These are phyloP conservation scores for Rhizomys pruinosus DNA, from an alignment of 2,113 vertebrate genomes.

Conservation along the genomic window DNA sequence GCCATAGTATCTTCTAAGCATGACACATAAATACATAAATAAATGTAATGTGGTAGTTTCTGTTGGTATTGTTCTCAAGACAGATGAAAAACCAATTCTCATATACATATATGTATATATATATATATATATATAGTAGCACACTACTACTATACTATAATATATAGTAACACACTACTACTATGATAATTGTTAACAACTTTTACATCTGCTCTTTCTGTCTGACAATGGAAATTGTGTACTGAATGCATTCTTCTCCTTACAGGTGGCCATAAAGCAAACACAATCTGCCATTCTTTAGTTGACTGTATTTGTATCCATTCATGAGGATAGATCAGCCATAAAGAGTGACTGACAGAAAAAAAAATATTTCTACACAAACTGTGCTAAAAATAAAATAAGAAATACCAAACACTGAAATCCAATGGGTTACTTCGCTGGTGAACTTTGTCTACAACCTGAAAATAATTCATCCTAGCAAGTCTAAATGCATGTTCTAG, in stretches of 20 bases:
- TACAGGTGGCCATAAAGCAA: neutral
- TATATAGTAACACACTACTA: neutral
- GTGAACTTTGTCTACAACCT: neutral
- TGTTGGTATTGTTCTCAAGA: slow-evolving; percentile 38
- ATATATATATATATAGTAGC: no score
- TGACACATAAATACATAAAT: slow-evolving; percentile 25
- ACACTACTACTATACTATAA: neutral
- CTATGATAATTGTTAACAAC: neutral
- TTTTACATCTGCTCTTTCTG: neutral
- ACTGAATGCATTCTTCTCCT: neutral
- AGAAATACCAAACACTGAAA: neutral
- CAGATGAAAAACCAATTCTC: slow-evolving; percentile 12
- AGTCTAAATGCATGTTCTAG: neutral
- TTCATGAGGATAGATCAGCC: neutral
- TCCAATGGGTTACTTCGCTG: neutral
- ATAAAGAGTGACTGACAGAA: neutral
- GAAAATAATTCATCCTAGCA: neutral
- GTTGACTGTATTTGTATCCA: neutral
- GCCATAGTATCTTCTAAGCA: neutral
- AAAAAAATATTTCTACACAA: neutral
- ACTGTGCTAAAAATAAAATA: neutral
- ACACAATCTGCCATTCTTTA: neutral
- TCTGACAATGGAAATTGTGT: neutral
- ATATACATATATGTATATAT: no score
- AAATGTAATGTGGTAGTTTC: slow-evolving; percentile 11